A percentile compares a stretch with the other conserved stretches of the same genome.
Evolutionary conservation across 2,113 vertebrate genomes (phyloP).

Genomic region (Malurus elegans): DNA sequence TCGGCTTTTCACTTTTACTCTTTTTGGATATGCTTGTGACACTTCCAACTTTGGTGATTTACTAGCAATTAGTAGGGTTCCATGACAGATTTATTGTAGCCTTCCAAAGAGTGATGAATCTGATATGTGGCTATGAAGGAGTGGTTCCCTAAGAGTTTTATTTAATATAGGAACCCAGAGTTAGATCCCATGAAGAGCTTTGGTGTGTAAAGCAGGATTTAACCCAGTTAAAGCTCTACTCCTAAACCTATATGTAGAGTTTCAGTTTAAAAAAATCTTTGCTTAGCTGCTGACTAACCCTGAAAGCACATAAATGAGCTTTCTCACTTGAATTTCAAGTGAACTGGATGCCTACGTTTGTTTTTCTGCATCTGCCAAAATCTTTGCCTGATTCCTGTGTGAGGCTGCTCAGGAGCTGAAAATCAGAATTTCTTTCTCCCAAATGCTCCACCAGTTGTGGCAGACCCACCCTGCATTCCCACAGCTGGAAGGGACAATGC

Average conservation of each 20-base stretch:
- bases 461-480: not conserved
- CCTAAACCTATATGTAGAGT: not conserved
- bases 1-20: not conserved
- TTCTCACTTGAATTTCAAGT: conserved; percentile 23
- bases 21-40: conserved; percentile 9
- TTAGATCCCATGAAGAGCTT: not conserved
- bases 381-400: not conserved
- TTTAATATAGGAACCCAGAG: not conserved
- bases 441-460: not conserved
- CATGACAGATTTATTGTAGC: conserved; percentile 54
- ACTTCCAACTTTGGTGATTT: conserved; percentile 56
- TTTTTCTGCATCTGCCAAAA: not conserved
- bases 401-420: not conserved
- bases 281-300: conserved; percentile 16
- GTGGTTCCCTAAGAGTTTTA: not conserved
- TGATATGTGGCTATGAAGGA: not conserved
- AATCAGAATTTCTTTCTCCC: not conserved
- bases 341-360: not conserved
- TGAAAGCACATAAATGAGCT: not conserved
- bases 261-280: not conserved
- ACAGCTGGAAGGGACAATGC: not conserved
- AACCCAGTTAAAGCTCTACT: conserved; percentile 2
- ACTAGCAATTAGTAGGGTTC: conserved; percentile 57
- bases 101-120: conserved; percentile 51
- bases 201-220: conserved; percentile 8